Conservation (phyloP, 2,113 vertebrate species). For the Nothoprocta perdicaria region DNA sequence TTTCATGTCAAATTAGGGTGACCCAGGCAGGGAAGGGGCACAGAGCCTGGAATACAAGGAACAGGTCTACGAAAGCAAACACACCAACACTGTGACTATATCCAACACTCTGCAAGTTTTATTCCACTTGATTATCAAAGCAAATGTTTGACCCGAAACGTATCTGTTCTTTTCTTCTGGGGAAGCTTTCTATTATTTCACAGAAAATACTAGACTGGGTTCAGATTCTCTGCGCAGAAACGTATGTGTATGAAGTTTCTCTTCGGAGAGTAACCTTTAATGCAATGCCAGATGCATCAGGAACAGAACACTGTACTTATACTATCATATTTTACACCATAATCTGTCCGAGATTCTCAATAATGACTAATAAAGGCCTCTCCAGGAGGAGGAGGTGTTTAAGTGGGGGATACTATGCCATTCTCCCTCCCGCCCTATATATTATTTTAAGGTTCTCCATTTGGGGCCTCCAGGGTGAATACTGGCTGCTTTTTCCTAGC, state of each 20-base stretch:
- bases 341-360: not conserved
- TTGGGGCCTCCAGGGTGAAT: conserved; percentile 2
- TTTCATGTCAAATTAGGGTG: conserved; percentile 21
- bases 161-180: not conserved
- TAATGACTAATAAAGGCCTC: not conserved
- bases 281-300: not conserved
- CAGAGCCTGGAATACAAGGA: not conserved
- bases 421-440: not conserved
- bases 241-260: not conserved
- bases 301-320: not conserved
- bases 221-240: not conserved
- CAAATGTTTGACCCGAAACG: not conserved
- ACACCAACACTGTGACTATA: not conserved
- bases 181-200: not conserved
- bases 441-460: not conserved
- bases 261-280: not conserved
- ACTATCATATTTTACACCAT: not conserved
- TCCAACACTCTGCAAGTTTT: not conserved
- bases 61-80: not conserved
- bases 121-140: not conserved
- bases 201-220: not conserved
- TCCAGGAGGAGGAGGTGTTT: not conserved
- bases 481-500: conserved; percentile 7
- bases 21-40: not conserved
- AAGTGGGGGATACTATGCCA: not conserved